Conservation (phyloP, 2,113 vertebrate genomes). For the Melanotaenia duboulayi region DNA sequence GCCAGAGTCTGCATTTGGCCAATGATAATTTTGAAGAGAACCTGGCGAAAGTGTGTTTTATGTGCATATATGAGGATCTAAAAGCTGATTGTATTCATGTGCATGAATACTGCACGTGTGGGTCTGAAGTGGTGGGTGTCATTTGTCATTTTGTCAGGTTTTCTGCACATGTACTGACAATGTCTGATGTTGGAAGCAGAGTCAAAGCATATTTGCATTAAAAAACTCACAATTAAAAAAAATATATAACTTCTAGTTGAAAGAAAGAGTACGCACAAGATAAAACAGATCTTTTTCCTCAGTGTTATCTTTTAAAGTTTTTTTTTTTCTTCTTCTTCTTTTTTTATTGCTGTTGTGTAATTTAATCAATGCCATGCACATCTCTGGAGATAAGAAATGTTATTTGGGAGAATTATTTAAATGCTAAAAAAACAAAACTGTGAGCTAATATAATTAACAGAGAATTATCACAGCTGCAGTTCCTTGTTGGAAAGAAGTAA, state of each 20-base stretch:
- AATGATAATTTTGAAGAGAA: conserved; percentile 74
- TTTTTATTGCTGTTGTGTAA: conserved; percentile 55
- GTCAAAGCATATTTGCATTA: conserved; percentile 21
- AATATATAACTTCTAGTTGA: conserved; percentile 24
- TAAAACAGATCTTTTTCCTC: conserved; percentile 45
- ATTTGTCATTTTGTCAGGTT: conserved; percentile 64
- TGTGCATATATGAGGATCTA: conserved; percentile 46
- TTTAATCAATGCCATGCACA: conserved; percentile 79
- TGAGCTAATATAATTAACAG: conserved; percentile 83
- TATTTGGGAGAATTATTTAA: conserved; percentile 83
- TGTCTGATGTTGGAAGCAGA: conserved; percentile 33
- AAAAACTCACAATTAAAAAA: conserved; percentile 41
- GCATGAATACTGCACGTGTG: conserved; percentile 33
- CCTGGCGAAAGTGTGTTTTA: conserved; percentile 61
- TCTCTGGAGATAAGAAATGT: conserved; percentile 80
- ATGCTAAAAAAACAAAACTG: conserved; percentile 74
- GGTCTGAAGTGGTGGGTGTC: conserved; percentile 39
- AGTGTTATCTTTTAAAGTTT: neutral
- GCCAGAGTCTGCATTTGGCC: conserved; percentile 87
- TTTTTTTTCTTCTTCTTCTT: conserved; percentile 11
- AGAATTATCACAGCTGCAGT: conserved; percentile 84
- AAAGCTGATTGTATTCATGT: conserved; percentile 55
- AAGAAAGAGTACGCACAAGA: conserved; percentile 25
- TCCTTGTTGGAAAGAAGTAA: conserved; percentile 78
- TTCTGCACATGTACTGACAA: conserved; percentile 50